Base-by-base conservation (phyloP, 2,113 vertebrate species). In the Anoplopoma fimbria region DNA sequence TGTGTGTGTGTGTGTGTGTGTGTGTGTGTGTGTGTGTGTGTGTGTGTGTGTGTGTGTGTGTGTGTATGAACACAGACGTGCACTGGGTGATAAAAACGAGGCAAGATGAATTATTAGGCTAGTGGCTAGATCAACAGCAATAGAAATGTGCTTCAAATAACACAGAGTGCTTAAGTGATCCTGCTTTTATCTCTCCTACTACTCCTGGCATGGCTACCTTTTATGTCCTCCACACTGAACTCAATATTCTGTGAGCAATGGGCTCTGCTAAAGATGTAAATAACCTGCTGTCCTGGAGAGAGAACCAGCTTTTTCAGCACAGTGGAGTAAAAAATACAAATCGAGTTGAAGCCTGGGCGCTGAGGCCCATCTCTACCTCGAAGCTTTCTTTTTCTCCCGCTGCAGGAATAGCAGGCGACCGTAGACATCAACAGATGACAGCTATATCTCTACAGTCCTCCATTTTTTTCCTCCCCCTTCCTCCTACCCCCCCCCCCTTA, bases 371-470 rank as follows among this genome's bases (percentile, higher is more conserved):
- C 88, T 79, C 77, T 67, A 89, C 88, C 87, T 87, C 87, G 82
- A 72, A 75, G 73, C 76, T 87, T 27, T 19, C 27, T 88, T 33
- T n/a, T 88, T 79, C 69, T 42, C 84, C 33, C 74, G 91, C 91
- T 84, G 6, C 57, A 93, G 94, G 90, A 94, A 84, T 60, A 86
- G 61, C 69, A 69, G 58, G 85, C 82, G 82, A 88, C 80, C 87
- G 89, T 69, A 83, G 85, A 87, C 90, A 95, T 94, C 93, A 93
- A 93, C 90, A 89, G 72, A 87, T 92, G 91, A 94, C 91, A 92
- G 94, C 87, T 94, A 93, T 88, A 90, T 94, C 82, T 84, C 82
- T 42, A 75, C 68, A 75, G 70, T 53, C 81, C 74, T 83, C 69
- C 75, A 65, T 93, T 91, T 95, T 92, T 67, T 92, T 69, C 93